A percentile compares a stretch with the other conserved stretches of the same genome.
phyloP scores from a whole-genome alignment of 2,888 invertebrate genomes.

The Rhagophthalmus giganteus region DNA sequence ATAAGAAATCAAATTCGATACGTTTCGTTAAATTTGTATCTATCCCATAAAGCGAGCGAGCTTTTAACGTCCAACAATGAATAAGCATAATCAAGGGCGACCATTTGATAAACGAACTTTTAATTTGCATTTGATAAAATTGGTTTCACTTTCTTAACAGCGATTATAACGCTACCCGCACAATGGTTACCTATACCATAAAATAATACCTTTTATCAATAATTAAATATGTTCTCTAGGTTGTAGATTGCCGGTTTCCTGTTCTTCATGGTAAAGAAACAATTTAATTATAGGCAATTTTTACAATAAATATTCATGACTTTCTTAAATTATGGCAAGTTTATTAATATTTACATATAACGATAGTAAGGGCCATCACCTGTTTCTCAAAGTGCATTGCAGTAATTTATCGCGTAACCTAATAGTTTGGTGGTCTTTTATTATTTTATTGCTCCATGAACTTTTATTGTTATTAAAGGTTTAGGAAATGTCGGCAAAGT shows the following conservation, averaged over 20 bases:
- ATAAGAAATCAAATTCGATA: slow-evolving; percentile 18
- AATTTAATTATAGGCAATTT: slow-evolving; percentile 8
- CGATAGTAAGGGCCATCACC: slow-evolving; percentile 1
- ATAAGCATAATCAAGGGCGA: neutral
- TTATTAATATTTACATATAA: neutral
- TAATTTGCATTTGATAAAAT: too few species aligned
- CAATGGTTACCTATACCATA: too few species aligned
- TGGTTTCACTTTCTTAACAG: neutral
- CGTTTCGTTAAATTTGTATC: slow-evolving; percentile 13
- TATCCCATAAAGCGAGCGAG: neutral
- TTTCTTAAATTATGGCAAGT: neutral
- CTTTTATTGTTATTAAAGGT: slow-evolving; percentile 11
- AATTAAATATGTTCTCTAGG: slow-evolving; percentile 1
- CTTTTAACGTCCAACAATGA: neutral
- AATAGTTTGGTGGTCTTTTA: neutral
- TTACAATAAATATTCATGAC: slow-evolving; percentile 9
- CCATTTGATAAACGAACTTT: too few species aligned
- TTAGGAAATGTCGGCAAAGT: slow-evolving; percentile 17
- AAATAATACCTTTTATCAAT: slow-evolving; percentile 1
- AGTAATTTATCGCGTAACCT: too few species aligned
- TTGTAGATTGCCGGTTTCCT: slow-evolving; percentile 6
- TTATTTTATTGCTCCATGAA: slow-evolving; percentile 10
- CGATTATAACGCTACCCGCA: too few species aligned
- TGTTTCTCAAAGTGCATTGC: too few species aligned
- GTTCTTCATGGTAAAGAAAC: slow-evolving; percentile 3